phyloP scores from a whole-genome alignment of 2,888 invertebrate genomes.

The Lasioglossum calceatum region DNA sequence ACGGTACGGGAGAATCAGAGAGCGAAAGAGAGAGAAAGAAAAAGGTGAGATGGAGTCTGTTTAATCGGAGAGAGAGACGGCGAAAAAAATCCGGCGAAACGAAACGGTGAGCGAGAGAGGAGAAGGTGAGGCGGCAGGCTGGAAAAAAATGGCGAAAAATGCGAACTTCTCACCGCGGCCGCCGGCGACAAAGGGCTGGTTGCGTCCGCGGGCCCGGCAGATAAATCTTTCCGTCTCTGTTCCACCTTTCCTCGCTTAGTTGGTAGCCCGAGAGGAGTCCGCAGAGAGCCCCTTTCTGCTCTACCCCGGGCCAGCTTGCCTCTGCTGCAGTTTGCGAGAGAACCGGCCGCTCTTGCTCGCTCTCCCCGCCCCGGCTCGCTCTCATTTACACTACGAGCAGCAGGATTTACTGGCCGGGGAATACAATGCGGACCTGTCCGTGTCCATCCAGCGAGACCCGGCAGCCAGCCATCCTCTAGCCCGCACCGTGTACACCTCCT shows the following conservation, averaged over 20 bases:
- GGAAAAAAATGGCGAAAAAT: constrained; percentile 82
- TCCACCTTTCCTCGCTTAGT: constrained; percentile 45
- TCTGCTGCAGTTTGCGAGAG: neutral
- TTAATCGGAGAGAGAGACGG: neutral
- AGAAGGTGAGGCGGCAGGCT: constrained; percentile 32
- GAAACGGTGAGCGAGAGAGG: constrained; percentile 1
- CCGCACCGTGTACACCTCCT: constrained; percentile 71
- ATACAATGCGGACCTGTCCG: constrained; percentile 84
- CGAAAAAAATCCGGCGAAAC: constrained; percentile 40
- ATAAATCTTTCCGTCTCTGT: constrained; percentile 76
- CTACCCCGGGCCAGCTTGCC: constrained; percentile 30
- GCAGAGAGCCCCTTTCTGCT: constrained; percentile 59
- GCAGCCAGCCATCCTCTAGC: constrained; percentile 72
- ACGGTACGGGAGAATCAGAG: neutral
- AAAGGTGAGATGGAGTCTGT: neutral
- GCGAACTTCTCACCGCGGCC: constrained; percentile 83
- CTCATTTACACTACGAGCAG: constrained; percentile 83
- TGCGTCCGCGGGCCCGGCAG: constrained; percentile 70
- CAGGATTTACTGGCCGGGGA: constrained; percentile 83
- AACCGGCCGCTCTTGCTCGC: constrained; percentile 7
- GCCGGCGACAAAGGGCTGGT: constrained; percentile 80
- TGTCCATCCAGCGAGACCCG: constrained; percentile 82
- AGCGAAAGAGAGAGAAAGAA: neutral
- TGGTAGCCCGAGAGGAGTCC: constrained; percentile 27
- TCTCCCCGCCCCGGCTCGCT: constrained; percentile 63